A percentile compares a stretch with the other conserved stretches of the same genome.
phyloP scores from a whole-genome alignment of 2,113 vertebrate species.

The Corydoras sp. region DNA sequence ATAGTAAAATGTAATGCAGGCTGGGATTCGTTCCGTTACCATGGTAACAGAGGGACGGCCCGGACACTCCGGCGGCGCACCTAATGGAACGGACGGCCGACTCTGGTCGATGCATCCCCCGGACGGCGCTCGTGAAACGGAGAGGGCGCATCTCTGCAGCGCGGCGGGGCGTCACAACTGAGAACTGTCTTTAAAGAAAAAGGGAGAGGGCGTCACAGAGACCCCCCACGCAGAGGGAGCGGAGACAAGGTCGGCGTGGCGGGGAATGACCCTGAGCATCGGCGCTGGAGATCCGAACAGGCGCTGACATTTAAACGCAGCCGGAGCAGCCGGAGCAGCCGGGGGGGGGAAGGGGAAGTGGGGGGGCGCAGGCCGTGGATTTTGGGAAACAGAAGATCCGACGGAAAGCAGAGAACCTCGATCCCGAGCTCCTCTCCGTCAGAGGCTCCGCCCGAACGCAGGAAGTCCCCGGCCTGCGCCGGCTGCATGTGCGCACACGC shows the following conservation, averaged over 20 bases:
- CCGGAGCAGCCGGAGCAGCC: slow-evolving; percentile 47
- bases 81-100: too few relatives aligned
- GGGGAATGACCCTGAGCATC: slow-evolving; percentile 45
- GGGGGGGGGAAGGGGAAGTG: slow-evolving; percentile 40
- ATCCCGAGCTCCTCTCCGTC: too few relatives aligned
- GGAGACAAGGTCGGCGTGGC: slow-evolving; percentile 23
- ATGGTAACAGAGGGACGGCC: slow-evolving; percentile 67
- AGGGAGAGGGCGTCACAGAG: slow-evolving; percentile 2
- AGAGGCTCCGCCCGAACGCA: too few relatives aligned
- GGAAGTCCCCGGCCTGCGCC: too few relatives aligned
- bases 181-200: slow-evolving; percentile 27
- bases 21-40: slow-evolving; percentile 56
- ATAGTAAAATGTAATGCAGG: slow-evolving; percentile 49
- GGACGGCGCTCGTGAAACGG: too few relatives aligned
- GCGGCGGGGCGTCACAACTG: neutral
- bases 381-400: neutral
- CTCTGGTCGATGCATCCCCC: too few relatives aligned
- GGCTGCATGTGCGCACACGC: too few relatives aligned
- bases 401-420: too few relatives aligned
- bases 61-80: slow-evolving; percentile 51
- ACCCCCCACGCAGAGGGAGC: slow-evolving; percentile 3
- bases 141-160: neutral
- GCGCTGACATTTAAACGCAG: slow-evolving; percentile 64
- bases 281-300: slow-evolving; percentile 47
- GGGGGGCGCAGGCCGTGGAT: slow-evolving; percentile 14